Percentiles rank a stretch among this genome's conserved stretches.
These are phyloP conservation scores for Omphaloscelis lunosa DNA, from an alignment of 2,888 invertebrate genomes.

Conservation along the genomic window DNA sequence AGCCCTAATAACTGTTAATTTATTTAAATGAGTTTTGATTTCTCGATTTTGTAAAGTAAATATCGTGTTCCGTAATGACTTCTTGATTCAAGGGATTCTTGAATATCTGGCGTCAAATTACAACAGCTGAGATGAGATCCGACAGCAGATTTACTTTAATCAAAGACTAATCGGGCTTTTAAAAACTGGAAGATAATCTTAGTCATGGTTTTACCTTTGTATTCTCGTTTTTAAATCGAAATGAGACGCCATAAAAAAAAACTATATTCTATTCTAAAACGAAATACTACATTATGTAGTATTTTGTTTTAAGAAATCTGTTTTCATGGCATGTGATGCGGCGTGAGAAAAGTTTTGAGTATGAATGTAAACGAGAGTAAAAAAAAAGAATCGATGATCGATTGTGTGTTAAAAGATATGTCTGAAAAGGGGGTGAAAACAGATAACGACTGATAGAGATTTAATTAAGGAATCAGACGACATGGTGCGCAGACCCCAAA, in stretches of 20 bases:
- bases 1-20: background rate
- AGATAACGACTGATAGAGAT: background rate
- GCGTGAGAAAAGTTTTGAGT: background rate
- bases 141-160: background rate
- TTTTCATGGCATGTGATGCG: background rate
- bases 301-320: background rate
- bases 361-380: background rate
- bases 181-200: background rate
- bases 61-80: background rate
- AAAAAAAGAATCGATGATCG: background rate
- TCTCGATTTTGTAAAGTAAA: background rate
- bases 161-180: background rate
- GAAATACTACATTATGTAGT: too few relatives aligned
- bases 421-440: background rate
- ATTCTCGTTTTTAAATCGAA: too few relatives aligned
- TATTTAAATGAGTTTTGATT: background rate
- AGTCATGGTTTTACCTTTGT: background rate
- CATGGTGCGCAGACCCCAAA: fast-evolving
- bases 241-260: too few relatives aligned
- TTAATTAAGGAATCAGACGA: background rate
- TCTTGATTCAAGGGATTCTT: background rate
- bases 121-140: background rate
- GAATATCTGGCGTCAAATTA: background rate
- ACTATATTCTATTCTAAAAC: too few relatives aligned
- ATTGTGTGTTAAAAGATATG: too few relatives aligned